Evolutionary conservation across 2,797 vertebrate genomes (phyloP).

Genomic region (Graptemys geographica): DNA sequence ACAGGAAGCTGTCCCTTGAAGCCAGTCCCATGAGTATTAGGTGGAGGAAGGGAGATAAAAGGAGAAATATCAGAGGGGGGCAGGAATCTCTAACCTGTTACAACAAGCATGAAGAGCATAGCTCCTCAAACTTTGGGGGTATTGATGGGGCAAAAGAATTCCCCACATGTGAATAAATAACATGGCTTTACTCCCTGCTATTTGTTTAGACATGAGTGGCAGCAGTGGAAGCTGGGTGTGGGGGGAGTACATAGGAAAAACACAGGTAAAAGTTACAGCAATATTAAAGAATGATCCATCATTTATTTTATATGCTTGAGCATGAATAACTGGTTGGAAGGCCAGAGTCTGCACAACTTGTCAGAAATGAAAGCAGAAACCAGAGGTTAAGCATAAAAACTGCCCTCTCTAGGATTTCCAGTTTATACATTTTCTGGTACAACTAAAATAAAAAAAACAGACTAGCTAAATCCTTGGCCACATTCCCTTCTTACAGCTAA

Average conservation of each 20-base stretch:
- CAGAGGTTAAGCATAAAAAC: constrained; percentile 3
- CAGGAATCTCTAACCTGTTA: background rate
- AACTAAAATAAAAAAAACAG: background rate
- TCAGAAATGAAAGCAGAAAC: background rate
- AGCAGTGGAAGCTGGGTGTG: background rate
- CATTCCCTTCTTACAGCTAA: background rate
- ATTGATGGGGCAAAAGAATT: background rate
- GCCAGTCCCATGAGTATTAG: background rate
- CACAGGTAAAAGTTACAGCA: background rate
- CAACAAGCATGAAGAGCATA: background rate
- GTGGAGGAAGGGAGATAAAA: background rate
- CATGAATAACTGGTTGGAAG: background rate
- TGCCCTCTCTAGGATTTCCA: background rate
- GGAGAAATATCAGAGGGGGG: background rate
- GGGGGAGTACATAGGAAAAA: background rate
- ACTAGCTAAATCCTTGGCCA: background rate
- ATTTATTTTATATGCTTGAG: background rate
- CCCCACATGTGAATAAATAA: background rate
- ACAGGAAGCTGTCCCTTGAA: background rate
- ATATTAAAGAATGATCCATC: background rate
- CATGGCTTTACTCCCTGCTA: background rate
- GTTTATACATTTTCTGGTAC: rapidly evolving
- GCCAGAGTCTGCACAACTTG: background rate
- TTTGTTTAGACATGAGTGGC: constrained; percentile 5
- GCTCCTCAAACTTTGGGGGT: background rate